Evolutionary conservation across 92 coral and sea anemone genomes (phyloP).

Genomic region (Actinostola sp.): DNA sequence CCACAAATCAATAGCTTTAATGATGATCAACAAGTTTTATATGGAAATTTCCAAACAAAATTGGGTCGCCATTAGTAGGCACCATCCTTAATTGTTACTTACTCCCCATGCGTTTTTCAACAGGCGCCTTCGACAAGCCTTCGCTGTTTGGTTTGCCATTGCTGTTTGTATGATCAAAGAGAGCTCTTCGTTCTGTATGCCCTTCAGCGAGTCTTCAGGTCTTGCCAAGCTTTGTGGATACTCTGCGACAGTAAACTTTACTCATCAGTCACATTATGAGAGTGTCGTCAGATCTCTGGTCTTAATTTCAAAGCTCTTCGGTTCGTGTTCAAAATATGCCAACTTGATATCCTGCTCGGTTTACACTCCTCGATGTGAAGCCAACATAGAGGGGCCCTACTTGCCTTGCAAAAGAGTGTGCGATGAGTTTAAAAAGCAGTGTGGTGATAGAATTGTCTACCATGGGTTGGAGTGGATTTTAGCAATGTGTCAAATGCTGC

Average conservation of each 20-base stretch:
- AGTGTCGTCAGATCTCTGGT: constrained; percentile 26
- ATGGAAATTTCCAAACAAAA: too few relatives aligned
- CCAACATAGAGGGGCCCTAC: constrained; percentile 39
- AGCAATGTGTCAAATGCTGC: constrained; percentile 51
- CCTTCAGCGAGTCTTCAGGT: constrained; percentile 38
- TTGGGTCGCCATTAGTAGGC: too few relatives aligned
- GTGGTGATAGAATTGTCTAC: constrained; percentile 14
- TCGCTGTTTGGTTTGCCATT: constrained; percentile 5
- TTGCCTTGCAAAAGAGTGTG: constrained; percentile 63
- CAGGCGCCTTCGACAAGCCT: constrained; percentile 5
- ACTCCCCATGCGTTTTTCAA: too few relatives aligned
- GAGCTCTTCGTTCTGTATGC: constrained; percentile 29
- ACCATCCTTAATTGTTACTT: too few relatives aligned
- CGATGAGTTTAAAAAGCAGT: constrained; percentile 45
- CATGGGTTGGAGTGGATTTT: constrained; percentile 38
- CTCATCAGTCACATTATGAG: constrained; percentile 22
- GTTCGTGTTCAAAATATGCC: constrained; percentile 50
- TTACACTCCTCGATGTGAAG: constrained; percentile 52
- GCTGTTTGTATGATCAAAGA: neutral
- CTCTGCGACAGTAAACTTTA: constrained; percentile 45
- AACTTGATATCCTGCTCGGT: constrained; percentile 54
- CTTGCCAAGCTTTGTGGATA: constrained; percentile 64
- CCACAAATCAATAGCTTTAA: too few relatives aligned
- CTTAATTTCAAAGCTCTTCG: neutral
- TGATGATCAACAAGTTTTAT: too few relatives aligned